phyloP scores from a whole-genome alignment of 2,797 vertebrate species.

The Acanthurus tractus region DNA sequence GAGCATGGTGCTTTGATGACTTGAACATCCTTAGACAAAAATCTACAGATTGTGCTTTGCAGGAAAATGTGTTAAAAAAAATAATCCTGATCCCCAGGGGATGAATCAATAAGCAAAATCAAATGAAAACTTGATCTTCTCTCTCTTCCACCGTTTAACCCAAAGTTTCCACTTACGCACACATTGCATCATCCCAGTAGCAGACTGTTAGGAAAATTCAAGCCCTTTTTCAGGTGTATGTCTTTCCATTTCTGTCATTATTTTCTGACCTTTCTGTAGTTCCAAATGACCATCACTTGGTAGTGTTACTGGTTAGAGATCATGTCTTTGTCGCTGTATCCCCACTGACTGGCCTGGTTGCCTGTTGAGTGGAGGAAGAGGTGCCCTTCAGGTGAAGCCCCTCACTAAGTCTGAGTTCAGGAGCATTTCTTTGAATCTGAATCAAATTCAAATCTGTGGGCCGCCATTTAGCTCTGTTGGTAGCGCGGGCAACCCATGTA shows the following conservation, averaged over 20 bases:
- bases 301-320: neutral
- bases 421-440: neutral
- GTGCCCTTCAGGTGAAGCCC: neutral
- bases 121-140: neutral
- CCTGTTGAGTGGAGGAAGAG: neutral
- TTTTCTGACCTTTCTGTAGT: neutral
- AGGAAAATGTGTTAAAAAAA: neutral
- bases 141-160: neutral
- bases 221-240: neutral
- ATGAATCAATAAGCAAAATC: neutral
- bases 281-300: neutral
- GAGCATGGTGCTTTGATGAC: neutral
- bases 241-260: neutral
- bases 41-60: neutral
- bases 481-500: too few relatives aligned
- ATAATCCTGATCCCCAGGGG: neutral
- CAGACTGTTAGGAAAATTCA: neutral
- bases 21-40: neutral
- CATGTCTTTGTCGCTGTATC: neutral
- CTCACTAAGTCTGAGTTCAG: neutral
- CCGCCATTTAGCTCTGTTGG: too few relatives aligned
- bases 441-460: neutral
- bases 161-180: neutral
- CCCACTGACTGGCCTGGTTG: neutral
- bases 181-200: constrained; percentile 4